Conservation (phyloP, 2,888 invertebrate genomes). For the Ophonus ardosiacus region DNA sequence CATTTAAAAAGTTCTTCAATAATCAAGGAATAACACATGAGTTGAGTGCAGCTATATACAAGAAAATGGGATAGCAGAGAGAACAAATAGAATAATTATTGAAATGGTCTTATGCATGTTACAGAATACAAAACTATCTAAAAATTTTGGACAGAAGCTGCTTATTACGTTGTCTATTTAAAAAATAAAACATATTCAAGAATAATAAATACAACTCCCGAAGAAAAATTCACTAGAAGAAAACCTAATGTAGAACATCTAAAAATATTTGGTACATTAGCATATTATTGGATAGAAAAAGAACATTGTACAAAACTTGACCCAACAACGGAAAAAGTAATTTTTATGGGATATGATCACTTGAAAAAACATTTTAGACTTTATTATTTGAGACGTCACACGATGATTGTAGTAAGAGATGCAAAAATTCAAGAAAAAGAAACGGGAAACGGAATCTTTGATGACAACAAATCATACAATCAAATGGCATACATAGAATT, state of each 20-base stretch:
- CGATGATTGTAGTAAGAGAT: not conserved
- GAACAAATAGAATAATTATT: not conserved
- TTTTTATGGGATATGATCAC: not conserved
- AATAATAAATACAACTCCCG: not conserved
- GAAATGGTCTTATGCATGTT: no score
- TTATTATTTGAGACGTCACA: not conserved
- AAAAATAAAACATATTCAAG: not conserved
- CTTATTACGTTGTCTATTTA: conserved; percentile 2
- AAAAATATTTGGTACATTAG: conserved; percentile 1
- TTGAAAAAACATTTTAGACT: not conserved
- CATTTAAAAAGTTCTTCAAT: not conserved
- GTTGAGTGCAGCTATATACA: not conserved
- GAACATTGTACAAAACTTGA: not conserved
- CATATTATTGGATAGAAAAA: no score
- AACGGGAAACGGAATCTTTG: no score
- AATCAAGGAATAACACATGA: not conserved
- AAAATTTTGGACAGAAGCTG: conserved; percentile 15
- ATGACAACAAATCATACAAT: no score
- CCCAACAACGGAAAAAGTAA: not conserved
- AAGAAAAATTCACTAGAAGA: not conserved
- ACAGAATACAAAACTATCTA: conserved; percentile 9
- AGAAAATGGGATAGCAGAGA: conserved; percentile 7
- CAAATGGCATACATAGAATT: no score
- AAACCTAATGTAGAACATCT: conserved; percentile 1
- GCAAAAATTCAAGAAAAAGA: not conserved